Conservation (phyloP, 2,888 invertebrate species). For the Laothoe populi region DNA sequence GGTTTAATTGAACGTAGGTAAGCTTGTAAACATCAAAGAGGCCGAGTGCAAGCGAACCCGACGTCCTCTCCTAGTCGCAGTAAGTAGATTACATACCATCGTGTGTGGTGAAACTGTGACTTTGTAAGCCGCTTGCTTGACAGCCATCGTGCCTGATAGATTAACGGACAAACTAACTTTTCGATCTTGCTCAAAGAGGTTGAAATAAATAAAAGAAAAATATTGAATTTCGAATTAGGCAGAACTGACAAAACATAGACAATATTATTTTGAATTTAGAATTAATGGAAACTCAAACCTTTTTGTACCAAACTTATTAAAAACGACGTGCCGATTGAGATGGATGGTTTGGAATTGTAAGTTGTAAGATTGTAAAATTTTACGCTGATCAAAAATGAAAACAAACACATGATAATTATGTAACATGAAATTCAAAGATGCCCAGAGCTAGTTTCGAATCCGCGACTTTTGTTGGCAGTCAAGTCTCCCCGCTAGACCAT, state of each 20-base stretch:
- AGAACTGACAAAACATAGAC: background rate
- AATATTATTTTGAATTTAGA: background rate
- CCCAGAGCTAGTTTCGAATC: too few species aligned
- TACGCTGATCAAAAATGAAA: too few species aligned
- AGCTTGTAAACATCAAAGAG: conserved; percentile 15
- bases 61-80: conserved; percentile 18
- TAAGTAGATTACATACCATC: conserved; percentile 42
- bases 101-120: conserved; percentile 46
- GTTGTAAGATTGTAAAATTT: too few species aligned
- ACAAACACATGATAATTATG: too few species aligned
- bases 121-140: conserved; percentile 34
- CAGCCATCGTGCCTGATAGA: conserved; percentile 34
- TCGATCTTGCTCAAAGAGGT: background rate
- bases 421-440: too few species aligned
- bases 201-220: background rate
- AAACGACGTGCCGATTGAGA: too few species aligned
- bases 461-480: too few species aligned
- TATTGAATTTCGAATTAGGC: background rate
- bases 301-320: background rate
- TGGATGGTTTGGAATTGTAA: too few species aligned
- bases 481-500: too few species aligned
- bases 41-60: conserved; percentile 3
- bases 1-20: background rate
- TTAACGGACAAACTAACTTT: conserved; percentile 25
- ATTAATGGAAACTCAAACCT: background rate